Conservation (phyloP, 2,113 vertebrate genomes). For the Polyodon spathula region DNA sequence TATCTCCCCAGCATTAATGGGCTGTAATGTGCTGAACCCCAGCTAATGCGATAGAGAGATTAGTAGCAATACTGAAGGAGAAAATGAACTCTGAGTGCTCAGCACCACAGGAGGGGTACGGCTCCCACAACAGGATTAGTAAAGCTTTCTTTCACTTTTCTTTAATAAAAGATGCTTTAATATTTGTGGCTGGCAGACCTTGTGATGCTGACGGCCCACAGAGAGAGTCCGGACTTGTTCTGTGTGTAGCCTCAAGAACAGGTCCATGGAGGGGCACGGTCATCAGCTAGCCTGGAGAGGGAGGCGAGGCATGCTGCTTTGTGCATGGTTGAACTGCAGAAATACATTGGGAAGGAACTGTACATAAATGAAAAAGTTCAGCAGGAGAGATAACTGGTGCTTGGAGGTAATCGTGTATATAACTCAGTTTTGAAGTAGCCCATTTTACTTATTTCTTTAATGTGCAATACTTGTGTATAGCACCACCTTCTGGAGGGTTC, state of each 20-base stretch:
- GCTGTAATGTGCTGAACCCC: constrained; percentile 4
- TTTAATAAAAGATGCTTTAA: background rate
- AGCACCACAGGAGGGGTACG: background rate
- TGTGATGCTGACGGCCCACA: background rate
- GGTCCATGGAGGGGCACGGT: too few relatives aligned
- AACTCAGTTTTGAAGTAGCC: too few relatives aligned
- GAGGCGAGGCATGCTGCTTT: too few relatives aligned
- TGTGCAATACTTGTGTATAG: too few relatives aligned
- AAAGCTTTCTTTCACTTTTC: constrained; percentile 4
- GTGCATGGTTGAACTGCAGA: too few relatives aligned
- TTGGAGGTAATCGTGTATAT: too few relatives aligned
- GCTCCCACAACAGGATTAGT: background rate
- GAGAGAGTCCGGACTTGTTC: background rate
- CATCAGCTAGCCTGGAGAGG: too few relatives aligned
- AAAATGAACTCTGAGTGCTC: background rate
- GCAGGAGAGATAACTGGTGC: too few relatives aligned
- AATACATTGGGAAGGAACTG: too few relatives aligned
- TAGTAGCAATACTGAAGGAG: constrained; percentile 5
- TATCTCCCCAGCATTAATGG: background rate
- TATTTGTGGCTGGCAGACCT: constrained; percentile 3
- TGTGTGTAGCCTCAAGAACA: background rate
- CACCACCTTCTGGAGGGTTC: too few relatives aligned
- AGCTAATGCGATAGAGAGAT: constrained; percentile 8
- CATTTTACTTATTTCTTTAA: too few relatives aligned
- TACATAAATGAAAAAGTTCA: too few relatives aligned